Evolutionary conservation across 2,797 vertebrate genomes (phyloP).

Genomic region (Artibeus jamaicensis): DNA sequence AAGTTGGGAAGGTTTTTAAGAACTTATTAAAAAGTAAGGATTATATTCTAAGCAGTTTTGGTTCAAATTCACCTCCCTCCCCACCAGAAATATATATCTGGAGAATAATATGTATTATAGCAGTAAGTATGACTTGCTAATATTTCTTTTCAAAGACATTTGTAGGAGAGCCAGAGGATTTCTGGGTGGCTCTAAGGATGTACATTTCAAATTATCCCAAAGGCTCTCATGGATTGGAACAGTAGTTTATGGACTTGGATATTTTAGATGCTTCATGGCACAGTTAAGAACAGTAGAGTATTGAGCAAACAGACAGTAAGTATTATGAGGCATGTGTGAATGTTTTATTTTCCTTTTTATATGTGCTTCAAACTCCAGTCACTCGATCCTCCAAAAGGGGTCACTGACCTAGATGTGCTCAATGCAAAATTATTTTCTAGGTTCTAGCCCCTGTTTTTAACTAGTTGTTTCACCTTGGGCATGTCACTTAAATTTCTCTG

Average conservation of each 20-base stretch:
- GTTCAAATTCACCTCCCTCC: background rate
- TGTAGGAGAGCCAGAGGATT: background rate
- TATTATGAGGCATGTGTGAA: background rate
- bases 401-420: background rate
- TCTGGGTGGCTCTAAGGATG: background rate
- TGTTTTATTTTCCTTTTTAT: background rate
- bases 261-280: background rate
- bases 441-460: background rate
- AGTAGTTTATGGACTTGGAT: background rate
- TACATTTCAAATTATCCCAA: background rate
- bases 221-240: background rate
- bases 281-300: background rate
- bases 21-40: slow-evolving; percentile 5
- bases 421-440: background rate
- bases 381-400: background rate
- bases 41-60: background rate
- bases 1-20: background rate
- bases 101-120: background rate
- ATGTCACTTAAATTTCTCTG: background rate
- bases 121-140: background rate
- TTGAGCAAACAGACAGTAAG: background rate
- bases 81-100: background rate
- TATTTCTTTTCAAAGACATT: slow-evolving; percentile 10
- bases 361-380: background rate
- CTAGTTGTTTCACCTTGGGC: background rate